Evolutionary conservation across 2,797 vertebrate species (phyloP).

Genomic region (Toxotes lorentzi): DNA sequence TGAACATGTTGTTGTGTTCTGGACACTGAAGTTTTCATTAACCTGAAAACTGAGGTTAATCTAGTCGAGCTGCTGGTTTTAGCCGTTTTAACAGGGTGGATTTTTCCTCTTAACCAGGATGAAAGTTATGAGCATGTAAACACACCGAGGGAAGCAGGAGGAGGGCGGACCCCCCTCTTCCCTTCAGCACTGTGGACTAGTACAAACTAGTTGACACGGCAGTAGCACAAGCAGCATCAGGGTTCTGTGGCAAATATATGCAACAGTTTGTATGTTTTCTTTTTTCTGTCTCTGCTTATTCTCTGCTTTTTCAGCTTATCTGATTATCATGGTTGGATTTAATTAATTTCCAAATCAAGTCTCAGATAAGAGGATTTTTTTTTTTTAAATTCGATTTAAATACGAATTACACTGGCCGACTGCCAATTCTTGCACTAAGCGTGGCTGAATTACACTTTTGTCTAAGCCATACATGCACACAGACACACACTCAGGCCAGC

Average conservation of each 20-base stretch:
- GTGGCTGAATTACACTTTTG: conserved; percentile 15
- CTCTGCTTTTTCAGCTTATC: conserved; percentile 11
- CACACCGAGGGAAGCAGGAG: conserved; percentile 16
- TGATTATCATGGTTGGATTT: conserved; percentile 22
- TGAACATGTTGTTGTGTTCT: no score
- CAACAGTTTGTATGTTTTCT: conserved; percentile 21
- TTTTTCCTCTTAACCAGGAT: conserved; percentile 31
- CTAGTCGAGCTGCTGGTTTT: neutral
- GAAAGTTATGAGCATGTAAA: conserved; percentile 22
- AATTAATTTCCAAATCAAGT: conserved; percentile 28
- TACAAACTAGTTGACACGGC: conserved; percentile 21
- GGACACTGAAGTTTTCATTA: no score
- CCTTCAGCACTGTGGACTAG: conserved; percentile 38
- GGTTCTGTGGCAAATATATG: conserved; percentile 46
- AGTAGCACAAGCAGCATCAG: conserved; percentile 40
- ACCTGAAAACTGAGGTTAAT: no score
- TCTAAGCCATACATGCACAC: conserved; percentile 33
- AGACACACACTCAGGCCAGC: conserved; percentile 32
- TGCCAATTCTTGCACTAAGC: conserved; percentile 60
- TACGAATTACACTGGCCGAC: conserved; percentile 45
- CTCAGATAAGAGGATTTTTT: conserved; percentile 33
- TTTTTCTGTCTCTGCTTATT: neutral
- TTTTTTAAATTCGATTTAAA: conserved; percentile 33
- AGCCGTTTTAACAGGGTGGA: neutral
- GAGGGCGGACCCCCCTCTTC: neutral